Evolutionary conservation across 2,113 vertebrate species (phyloP), one percentile per base, ranked within the genome.

Genomic region (Podarcis muralis): DNA sequence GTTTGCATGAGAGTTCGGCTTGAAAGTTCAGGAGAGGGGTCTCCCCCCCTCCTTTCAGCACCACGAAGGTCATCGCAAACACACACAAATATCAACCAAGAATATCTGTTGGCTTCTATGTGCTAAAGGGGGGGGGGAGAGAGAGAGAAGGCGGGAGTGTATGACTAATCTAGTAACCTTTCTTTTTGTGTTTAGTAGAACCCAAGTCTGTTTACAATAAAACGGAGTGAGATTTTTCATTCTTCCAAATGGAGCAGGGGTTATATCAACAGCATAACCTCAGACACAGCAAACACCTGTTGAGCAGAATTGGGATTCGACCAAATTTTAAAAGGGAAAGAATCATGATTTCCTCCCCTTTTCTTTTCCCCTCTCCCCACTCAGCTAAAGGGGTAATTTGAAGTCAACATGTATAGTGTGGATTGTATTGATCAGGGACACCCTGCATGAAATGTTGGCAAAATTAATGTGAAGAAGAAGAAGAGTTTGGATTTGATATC

Each of bases 221-320:
- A 94, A 93, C 9, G 66, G 87, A 85, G 96, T 30, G 94, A 95
- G 95, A 97, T 97, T 97, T 96, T 96, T 97, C 97, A 97, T 97
- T 95, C 97, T 95, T 97, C 97, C 97, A 98, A 96, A 97, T 97
- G 95, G 97, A 98, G 97, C 97, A 96, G 95, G 98, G 97, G 95
- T 98, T 97, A 93, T 95, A 93, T 98, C 98, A 98, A 97, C 97
- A 98, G 94, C 96, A 97, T 95, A 97, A 93, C 96, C 97, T 95
- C 92, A 95, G 96, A 97, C 98, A 97, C 97, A 96, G 98, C 97
- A 96, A 98, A 98, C 98, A 98, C 98, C 98, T 98, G 98, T 90
- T 95, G 96, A 92, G 93, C 93, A 94, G 95, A 94, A 90, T 76
- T 0, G 81, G 91, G 90, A 88, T 85, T 90, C 69, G 66, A 91